phyloP scores from a whole-genome alignment of 2,888 invertebrate species.

The Limnephilus rhombicus region DNA sequence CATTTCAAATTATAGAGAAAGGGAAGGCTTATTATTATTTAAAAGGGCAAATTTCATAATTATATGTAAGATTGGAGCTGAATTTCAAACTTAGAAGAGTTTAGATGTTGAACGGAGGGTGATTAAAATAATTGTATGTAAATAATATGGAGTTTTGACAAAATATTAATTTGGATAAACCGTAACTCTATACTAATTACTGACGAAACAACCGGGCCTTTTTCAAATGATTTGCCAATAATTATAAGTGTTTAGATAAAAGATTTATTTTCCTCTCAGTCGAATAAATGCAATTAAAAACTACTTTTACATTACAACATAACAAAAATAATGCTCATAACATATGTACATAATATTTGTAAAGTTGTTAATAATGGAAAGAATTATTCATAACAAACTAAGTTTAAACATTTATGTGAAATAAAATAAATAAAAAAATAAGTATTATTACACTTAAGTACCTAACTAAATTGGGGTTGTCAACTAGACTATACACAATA shows the following conservation, averaged over 20 bases:
- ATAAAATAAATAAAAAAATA: neutral
- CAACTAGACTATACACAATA: neutral
- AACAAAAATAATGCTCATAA: constrained; percentile 16
- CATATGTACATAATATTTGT: neutral
- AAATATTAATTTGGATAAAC: neutral
- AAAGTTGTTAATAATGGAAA: neutral
- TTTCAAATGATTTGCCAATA: neutral
- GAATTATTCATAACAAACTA: neutral
- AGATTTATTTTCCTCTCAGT: neutral
- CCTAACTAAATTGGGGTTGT: neutral
- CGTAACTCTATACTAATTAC: neutral
- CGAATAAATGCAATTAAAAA: neutral
- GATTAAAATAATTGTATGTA: neutral
- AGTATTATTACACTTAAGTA: neutral
- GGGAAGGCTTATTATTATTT: too few relatives aligned
- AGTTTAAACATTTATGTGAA: neutral
- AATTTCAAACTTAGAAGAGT: too few relatives aligned
- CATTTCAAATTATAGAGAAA: too few relatives aligned
- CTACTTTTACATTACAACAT: neutral
- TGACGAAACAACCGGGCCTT: neutral
- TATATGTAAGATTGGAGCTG: too few relatives aligned
- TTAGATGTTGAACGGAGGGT: too few relatives aligned
- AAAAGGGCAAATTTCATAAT: too few relatives aligned
- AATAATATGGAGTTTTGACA: neutral
- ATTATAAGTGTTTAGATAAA: neutral